Base-by-base conservation (phyloP, 2,888 invertebrate genomes). In the Euplexia lucipara region DNA sequence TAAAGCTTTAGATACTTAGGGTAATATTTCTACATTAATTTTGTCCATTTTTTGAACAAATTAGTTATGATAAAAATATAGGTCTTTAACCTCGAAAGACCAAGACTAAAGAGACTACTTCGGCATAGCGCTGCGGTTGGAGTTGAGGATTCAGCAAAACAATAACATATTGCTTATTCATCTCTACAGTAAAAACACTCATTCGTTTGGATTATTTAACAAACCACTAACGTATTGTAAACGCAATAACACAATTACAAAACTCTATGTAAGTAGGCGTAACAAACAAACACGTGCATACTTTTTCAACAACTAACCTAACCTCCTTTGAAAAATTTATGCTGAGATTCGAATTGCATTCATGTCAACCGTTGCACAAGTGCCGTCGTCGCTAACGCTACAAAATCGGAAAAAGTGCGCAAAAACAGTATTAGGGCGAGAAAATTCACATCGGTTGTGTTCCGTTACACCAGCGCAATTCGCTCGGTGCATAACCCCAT, bases 351-450 rank as follows among this genome's bases (percentile, higher is more conserved):
- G 81, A 78, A 84, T 82, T 87, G 84, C 85, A 85, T 74, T 75
- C 83, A 70, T 76, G 79, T 73, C 78, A 83, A 87, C 86, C 82
- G 87, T 93, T 92, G 88, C 92, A 91, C 90, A 93, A 93, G 87
- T 82, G 78, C 73, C 84, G 82, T 84, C 83, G 26, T 26, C 26
- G 77, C 72, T 84, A 85, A 77, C 76, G 84, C 90, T 90, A 90
- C 89, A 88, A 88, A 91, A 90, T 91, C 88, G 88, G 90, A 90
- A 92, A 92, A 92, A 90, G 86, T 84, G 71, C 54, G 85, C 88
- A 94, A 93, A 94, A 94, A 94, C 90, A 81, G 81, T 91, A 92
- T 91, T 92, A 92, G 93, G 94, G 89, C 94, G 94, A 93, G 95
- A 94, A 94, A 93, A 94, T 94, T 95, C 95, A 94, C 95, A 95